Evolutionary conservation across 1,140 invertebrate species (phyloP), one percentile per base, ranked within the genome.

Genomic region (Magallana ariakensis): DNA sequence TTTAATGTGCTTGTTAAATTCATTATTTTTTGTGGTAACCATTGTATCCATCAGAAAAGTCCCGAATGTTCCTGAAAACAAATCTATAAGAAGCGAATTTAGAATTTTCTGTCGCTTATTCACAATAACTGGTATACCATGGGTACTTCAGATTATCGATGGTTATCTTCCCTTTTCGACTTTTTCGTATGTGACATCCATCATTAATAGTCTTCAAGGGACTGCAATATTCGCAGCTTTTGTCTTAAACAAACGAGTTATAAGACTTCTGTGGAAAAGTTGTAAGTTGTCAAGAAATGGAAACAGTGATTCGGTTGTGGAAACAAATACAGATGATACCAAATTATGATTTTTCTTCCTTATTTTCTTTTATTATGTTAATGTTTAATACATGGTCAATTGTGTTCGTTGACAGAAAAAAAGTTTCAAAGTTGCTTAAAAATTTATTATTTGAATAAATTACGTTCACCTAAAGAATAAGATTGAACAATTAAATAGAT

Each of bases 81-180:
- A 80, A 80, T 10, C 22, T 16, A 80, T 46, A 26, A 80, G 75
- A 80, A 80, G 26, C 22, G 75, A 80, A 53, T 33, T 80, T 33
- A 6, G n/a, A 15, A 80, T 80, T 53, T 80, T 80, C 26, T 33
- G n/a, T 80, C 75, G 75, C 10, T 26, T 80, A 11, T 46, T 53
- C 6, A 26, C 75, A 7, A 53, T 80, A 10, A 80, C 19, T 80
- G 75, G 75, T 22, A 16, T 80, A 46, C 15, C 75, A 13, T 80
- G 75, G 75, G 15, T 6, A 8, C 19, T 80, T 8, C 75, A 80
- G 26, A 26, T 26, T 26, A 80, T 80, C 26, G 75, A 80, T 53
- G 22, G 26, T 80, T 80, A 13, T 16, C 15, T 80, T 33, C 75
- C 26, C 26, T 80, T 80, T 53, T 22, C 75, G 15, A 46, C 15